Conservation (phyloP, 2,113 vertebrate species). For the Gymnobelideus leadbeateri region DNA sequence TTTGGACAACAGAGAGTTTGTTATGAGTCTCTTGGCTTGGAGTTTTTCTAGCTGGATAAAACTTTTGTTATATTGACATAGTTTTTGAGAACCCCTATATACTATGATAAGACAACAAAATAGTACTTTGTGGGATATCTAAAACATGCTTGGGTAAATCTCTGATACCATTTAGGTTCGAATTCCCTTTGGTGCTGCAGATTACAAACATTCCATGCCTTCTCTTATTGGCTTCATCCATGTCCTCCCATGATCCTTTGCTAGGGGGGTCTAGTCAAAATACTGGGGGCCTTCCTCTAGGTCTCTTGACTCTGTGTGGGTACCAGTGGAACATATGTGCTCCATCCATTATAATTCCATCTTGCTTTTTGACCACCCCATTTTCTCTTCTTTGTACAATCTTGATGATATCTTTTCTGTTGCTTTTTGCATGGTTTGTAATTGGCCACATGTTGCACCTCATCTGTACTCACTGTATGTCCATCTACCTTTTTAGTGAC, state of each 20-base stretch:
- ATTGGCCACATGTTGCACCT: not conserved
- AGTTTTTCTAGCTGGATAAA: not conserved
- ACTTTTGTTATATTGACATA: not conserved
- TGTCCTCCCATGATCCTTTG: not conserved
- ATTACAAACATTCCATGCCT: not conserved
- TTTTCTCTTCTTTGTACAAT: not conserved
- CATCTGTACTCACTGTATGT: not conserved
- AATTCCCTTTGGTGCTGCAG: not conserved
- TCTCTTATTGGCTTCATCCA: not conserved
- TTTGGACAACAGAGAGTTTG: not conserved
- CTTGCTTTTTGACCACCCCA: not conserved
- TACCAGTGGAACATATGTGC: not conserved
- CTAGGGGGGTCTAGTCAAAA: not conserved
- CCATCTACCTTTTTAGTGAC: not conserved
- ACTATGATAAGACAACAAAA: not conserved
- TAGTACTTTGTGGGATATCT: not conserved
- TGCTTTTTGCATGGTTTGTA: not conserved
- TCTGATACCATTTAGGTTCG: not conserved
- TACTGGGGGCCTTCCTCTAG: not conserved
- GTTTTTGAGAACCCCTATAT: not conserved
- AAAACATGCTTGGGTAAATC: not conserved
- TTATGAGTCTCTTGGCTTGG: not conserved
- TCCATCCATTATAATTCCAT: not conserved
- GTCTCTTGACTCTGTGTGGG: not conserved
- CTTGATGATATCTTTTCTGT: not conserved